These are phyloP conservation scores for Otocyon megalotis DNA, from an alignment of 2,113 vertebrate genomes.

Conservation along the genomic window DNA sequence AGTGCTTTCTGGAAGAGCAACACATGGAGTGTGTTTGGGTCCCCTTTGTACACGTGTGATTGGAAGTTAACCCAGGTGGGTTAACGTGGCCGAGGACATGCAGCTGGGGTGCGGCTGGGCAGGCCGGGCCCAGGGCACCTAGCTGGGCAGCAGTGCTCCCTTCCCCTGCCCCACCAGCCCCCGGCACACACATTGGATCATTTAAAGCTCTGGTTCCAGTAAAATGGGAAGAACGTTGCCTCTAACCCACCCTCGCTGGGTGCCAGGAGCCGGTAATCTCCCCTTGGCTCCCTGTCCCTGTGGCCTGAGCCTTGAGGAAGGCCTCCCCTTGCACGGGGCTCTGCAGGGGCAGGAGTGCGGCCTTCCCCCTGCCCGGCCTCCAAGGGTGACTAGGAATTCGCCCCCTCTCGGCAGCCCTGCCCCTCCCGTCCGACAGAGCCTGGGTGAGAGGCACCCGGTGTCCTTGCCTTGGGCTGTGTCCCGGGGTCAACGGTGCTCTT, in stretches of 20 bases:
- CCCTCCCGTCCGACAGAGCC: background rate
- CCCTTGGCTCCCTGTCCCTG: background rate
- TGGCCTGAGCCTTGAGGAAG: background rate
- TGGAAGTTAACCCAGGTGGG: background rate
- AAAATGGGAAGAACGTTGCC: background rate
- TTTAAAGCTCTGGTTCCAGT: background rate
- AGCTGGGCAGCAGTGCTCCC: background rate
- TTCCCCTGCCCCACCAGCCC: background rate
- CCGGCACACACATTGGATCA: background rate
- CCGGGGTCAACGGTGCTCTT: background rate
- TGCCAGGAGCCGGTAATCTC: background rate
- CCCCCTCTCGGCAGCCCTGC: background rate
- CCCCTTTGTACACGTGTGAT: background rate
- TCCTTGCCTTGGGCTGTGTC: background rate
- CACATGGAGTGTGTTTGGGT: background rate
- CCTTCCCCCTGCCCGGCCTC: background rate
- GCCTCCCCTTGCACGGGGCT: background rate
- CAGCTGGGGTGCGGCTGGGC: background rate
- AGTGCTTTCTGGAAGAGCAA: conserved; percentile 41
- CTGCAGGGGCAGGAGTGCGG: background rate
- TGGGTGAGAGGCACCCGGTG: background rate
- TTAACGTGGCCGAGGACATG: background rate
- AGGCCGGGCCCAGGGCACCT: background rate
- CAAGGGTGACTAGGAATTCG: background rate
- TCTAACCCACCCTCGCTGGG: background rate